These are phyloP conservation scores for Limonius californicus DNA, from an alignment of 1,140 invertebrate species.

Conservation along the genomic window DNA sequence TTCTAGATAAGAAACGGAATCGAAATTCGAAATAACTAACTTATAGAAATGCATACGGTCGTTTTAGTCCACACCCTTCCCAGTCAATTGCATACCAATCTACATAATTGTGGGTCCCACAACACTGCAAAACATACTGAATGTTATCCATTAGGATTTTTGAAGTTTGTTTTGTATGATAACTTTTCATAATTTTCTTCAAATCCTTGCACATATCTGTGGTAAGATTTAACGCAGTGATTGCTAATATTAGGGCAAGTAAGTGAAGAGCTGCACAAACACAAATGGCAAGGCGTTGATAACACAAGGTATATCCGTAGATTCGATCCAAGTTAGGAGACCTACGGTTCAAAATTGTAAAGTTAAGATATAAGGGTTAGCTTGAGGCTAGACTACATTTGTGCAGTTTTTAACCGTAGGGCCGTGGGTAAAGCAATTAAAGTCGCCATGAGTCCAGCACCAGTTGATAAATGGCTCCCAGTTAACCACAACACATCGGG, in stretches of 20 bases:
- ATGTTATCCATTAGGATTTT: constrained; percentile 31
- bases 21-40: background rate
- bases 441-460: constrained; percentile 23
- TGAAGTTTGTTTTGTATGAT: constrained; percentile 20
- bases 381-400: constrained; percentile 16
- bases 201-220: constrained; percentile 18
- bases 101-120: constrained; percentile 24
- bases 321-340: constrained; percentile 16
- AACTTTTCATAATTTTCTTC: constrained; percentile 24
- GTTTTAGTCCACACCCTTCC: background rate
- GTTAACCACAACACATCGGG: constrained; percentile 24
- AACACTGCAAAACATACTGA: constrained; percentile 34
- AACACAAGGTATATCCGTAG: constrained; percentile 28
- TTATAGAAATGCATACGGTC: background rate
- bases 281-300: constrained; percentile 24
- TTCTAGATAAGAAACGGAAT: too few species aligned
- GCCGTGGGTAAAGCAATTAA: constrained; percentile 29
- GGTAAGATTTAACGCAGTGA: constrained; percentile 3
- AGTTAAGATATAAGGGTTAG: background rate
- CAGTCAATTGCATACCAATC: constrained; percentile 24
- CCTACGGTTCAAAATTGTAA: constrained; percentile 17
- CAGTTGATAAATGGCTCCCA: constrained; percentile 22
- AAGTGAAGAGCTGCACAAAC: constrained; percentile 21
- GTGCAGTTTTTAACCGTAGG: constrained; percentile 25
- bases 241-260: constrained; percentile 6